phyloP scores from a whole-genome alignment of 2,797 vertebrate species.

The Enteromius unitaeniatus region DNA sequence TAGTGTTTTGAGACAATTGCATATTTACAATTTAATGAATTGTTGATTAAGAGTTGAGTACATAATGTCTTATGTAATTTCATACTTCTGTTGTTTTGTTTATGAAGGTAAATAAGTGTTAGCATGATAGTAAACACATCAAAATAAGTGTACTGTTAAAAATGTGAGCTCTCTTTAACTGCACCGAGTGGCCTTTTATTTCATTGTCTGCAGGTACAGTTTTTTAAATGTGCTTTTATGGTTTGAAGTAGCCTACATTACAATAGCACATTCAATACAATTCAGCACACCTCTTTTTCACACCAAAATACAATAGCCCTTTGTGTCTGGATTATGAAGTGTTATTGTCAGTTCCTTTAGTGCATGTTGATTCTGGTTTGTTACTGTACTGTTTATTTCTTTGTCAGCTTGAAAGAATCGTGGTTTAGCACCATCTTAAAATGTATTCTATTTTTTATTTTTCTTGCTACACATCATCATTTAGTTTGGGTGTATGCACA shows the following conservation, averaged over 20 bases:
- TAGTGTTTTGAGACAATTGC: background rate
- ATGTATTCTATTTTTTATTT: background rate
- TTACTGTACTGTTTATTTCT: background rate
- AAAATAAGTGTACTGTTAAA: background rate
- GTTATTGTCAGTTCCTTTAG: background rate
- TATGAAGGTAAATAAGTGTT: background rate
- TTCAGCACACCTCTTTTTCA: background rate
- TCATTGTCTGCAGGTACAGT: background rate
- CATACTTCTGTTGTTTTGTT: background rate
- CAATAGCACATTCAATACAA: background rate
- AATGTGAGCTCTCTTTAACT: background rate
- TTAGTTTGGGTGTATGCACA: background rate
- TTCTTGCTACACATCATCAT: background rate
- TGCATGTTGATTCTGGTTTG: slow-evolving; percentile 22
- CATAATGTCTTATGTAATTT: background rate
- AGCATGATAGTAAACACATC: background rate
- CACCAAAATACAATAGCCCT: background rate
- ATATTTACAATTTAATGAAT: background rate
- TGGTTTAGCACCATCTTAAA: background rate
- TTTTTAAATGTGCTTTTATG: background rate
- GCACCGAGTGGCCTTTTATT: background rate
- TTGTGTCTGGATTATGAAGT: slow-evolving; percentile 3
- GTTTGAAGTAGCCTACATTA: background rate
- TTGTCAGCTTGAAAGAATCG: background rate
- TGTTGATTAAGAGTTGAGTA: background rate